Percentiles rank a stretch among this genome's conserved stretches.
phyloP scores from a whole-genome alignment of 92 coral and sea anemone species.

The Chrysogorgia sp. region DNA sequence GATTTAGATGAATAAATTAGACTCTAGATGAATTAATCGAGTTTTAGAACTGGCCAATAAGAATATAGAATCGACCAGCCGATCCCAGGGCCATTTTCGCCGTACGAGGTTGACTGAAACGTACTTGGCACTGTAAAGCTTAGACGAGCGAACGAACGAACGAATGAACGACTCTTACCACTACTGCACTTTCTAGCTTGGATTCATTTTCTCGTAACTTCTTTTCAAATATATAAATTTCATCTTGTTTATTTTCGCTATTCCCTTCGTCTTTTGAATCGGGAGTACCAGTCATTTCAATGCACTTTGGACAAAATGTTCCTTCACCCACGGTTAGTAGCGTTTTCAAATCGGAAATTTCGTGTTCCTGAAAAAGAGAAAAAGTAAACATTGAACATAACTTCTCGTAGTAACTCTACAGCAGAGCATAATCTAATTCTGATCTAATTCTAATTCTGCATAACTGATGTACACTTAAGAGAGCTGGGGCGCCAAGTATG shows the following conservation, averaged over 20 bases:
- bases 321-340: conserved; percentile 8
- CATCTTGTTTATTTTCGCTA: background rate
- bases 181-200: conserved; percentile 15
- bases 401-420: too few relatives aligned
- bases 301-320: conserved; percentile 11
- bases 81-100: too few relatives aligned
- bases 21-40: too few relatives aligned
- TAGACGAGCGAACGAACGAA: background rate
- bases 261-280: background rate
- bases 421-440: too few relatives aligned
- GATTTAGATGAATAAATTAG: too few relatives aligned
- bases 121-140: too few relatives aligned
- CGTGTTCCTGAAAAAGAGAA: conserved; percentile 7
- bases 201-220: conserved; percentile 16
- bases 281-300: background rate
- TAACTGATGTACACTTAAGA: too few relatives aligned
- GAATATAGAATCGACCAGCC: too few relatives aligned
- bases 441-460: too few relatives aligned
- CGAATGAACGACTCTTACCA: conserved; percentile 22
- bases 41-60: too few relatives aligned
- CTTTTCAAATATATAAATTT: background rate
- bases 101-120: too few relatives aligned
- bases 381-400: background rate
- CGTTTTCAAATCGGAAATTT: conserved; percentile 1
- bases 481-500: too few relatives aligned